Evolutionary conservation across 2,888 invertebrate species (phyloP).

Genomic region (Tribolium freemani): DNA sequence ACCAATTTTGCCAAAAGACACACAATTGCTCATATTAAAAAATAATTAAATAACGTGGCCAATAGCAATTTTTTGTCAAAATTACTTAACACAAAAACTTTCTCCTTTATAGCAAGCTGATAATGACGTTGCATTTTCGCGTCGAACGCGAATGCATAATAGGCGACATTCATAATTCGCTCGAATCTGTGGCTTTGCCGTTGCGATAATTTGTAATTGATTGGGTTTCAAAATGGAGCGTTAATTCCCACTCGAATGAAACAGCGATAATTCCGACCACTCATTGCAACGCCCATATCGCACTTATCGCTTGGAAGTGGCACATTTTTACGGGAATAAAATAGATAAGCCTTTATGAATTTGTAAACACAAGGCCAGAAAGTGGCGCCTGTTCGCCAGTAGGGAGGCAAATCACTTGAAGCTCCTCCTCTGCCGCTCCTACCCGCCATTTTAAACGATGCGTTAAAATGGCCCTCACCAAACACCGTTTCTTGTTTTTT

Average conservation of each 20-base stretch:
- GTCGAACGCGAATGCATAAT: background rate
- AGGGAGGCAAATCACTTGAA: conserved; percentile 29
- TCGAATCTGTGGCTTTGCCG: background rate
- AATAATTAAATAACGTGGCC: background rate
- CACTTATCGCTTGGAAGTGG: conserved; percentile 26
- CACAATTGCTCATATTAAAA: background rate
- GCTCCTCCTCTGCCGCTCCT: conserved; percentile 39
- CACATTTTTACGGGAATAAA: conserved; percentile 26
- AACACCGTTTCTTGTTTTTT: background rate
- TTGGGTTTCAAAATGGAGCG: background rate
- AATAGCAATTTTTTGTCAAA: background rate
- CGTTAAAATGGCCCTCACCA: conserved; percentile 23
- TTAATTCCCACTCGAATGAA: background rate
- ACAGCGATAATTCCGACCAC: background rate
- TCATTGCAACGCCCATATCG: conserved; percentile 11
- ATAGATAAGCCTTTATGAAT: conserved; percentile 31
- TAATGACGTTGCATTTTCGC: background rate
- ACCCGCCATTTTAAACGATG: conserved; percentile 33
- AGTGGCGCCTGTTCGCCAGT: conserved; percentile 24
- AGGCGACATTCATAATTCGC: background rate
- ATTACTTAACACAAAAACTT: background rate
- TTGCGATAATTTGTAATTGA: background rate
- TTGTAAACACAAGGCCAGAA: conserved; percentile 20
- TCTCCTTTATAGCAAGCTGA: background rate
- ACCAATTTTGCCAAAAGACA: too few relatives aligned